These are phyloP conservation scores for Bombylius major DNA, from an alignment of 2,888 invertebrate genomes.

Conservation along the genomic window DNA sequence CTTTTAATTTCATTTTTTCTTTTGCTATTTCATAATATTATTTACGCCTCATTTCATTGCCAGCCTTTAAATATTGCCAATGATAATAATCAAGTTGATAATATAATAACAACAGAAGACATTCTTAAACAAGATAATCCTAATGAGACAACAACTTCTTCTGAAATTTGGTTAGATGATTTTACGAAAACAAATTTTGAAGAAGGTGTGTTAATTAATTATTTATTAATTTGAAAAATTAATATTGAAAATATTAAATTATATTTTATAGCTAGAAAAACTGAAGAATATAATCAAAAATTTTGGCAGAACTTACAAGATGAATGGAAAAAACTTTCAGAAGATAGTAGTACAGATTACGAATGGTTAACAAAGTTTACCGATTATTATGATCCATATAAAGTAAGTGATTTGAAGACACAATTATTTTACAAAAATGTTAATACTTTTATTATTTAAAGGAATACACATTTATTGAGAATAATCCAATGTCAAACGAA, in stretches of 20 bases:
- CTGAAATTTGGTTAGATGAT: constrained; percentile 34
- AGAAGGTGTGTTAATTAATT: constrained; percentile 30
- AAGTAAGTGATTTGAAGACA: constrained; percentile 29
- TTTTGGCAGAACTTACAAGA: constrained; percentile 55
- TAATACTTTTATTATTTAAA: constrained; percentile 22
- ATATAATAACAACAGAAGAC: too few species aligned
- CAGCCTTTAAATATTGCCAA: too few species aligned
- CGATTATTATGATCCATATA: constrained; percentile 49
- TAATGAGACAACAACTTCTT: too few species aligned
- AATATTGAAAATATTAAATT: too few species aligned
- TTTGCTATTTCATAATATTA: too few species aligned
- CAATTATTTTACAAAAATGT: not conserved
- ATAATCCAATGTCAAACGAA: constrained; percentile 72
- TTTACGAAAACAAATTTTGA: constrained; percentile 44
- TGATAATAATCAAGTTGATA: too few species aligned
- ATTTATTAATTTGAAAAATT: too few species aligned
- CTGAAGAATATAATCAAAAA: constrained; percentile 47
- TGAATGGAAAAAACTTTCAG: constrained; percentile 67
- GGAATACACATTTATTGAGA: constrained; percentile 67
- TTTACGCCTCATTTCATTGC: too few species aligned
- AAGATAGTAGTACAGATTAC: constrained; percentile 40
- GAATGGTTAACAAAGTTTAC: constrained; percentile 61
- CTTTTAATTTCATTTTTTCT: too few species aligned
- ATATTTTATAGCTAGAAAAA: constrained; percentile 35
- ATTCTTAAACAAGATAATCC: too few species aligned